A percentile compares a stretch with the other conserved stretches of the same genome.
These are phyloP conservation scores for Ostrea denselamellosa DNA, from an alignment of 1,140 invertebrate species.

Conservation along the genomic window DNA sequence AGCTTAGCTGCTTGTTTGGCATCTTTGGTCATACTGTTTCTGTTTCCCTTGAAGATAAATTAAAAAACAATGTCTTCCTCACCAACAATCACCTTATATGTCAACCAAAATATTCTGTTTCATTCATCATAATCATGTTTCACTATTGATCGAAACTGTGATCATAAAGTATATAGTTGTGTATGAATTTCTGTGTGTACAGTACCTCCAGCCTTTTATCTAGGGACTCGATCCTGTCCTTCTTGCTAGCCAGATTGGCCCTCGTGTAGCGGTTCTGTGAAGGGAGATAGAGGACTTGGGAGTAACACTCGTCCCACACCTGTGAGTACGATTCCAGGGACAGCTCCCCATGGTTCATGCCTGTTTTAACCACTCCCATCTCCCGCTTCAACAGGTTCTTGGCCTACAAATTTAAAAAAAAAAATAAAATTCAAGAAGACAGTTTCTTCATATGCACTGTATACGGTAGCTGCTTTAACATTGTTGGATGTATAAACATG, in stretches of 20 bases:
- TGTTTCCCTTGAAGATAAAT: conserved; percentile 85
- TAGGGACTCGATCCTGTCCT: conserved; percentile 94
- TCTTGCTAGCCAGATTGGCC: conserved; percentile 96
- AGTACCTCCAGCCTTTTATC: conserved; percentile 91
- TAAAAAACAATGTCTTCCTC: too few species aligned
- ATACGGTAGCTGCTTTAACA: too few species aligned
- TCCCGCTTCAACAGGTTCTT: conserved; percentile 87
- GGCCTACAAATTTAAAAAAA: conserved; percentile 77
- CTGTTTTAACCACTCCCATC: conserved; percentile 93
- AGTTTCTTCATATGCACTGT: too few species aligned
- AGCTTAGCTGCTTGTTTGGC: conserved; percentile 97
- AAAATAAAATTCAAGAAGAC: neutral
- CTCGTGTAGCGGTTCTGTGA: conserved; percentile 94
- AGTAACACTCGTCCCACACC: conserved; percentile 98
- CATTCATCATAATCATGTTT: too few species aligned
- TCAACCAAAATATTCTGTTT: too few species aligned
- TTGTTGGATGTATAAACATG: too few species aligned
- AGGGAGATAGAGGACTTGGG: conserved; percentile 91
- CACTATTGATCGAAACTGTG: too few species aligned
- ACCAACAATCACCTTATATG: too few species aligned
- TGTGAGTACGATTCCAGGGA: conserved; percentile 93
- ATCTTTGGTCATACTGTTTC: conserved; percentile 95
- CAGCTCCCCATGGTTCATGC: conserved; percentile 96
- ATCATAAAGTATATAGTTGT: too few species aligned
- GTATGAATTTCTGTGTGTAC: too few species aligned